A percentile compares a stretch with the other conserved stretches of the same genome.
Evolutionary conservation across 2,797 vertebrate genomes (phyloP).

Genomic region (Alcedo quadribrachys): DNA sequence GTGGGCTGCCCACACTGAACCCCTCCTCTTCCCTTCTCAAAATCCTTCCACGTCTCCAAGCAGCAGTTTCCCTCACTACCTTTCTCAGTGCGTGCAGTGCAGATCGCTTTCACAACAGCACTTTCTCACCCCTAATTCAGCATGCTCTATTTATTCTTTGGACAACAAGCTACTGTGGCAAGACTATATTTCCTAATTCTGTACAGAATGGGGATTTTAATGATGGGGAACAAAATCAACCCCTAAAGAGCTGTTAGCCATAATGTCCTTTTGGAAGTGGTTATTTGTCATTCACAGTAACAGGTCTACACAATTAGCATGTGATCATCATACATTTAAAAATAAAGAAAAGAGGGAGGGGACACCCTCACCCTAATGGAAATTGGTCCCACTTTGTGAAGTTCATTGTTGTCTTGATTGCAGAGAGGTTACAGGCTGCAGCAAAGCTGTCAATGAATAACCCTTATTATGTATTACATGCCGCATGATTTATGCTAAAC

Average conservation of each 20-base stretch:
- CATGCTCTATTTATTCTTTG: conserved; percentile 43
- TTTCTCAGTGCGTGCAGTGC: not conserved
- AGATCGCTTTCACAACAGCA: not conserved
- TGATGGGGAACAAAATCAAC: conserved; percentile 52
- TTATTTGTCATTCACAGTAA: conserved; percentile 65
- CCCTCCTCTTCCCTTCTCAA: not conserved
- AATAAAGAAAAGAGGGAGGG: conserved; percentile 23
- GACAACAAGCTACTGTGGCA: conserved; percentile 23
- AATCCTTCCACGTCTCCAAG: not conserved
- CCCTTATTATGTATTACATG: conserved; percentile 61
- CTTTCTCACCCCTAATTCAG: not conserved
- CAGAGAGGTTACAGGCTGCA: conserved; percentile 45
- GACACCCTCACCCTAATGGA: not conserved
- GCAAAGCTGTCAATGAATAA: conserved; percentile 16
- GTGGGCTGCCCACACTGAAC: not conserved
- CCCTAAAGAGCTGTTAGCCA: conserved; percentile 52
- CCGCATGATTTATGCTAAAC: conserved; percentile 42
- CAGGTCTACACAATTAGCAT: conserved; percentile 58
- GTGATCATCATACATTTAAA: conserved; percentile 40
- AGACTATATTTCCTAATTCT: conserved; percentile 59
- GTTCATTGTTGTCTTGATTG: conserved; percentile 63
- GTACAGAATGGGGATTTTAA: conserved; percentile 53
- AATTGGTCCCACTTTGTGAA: conserved; percentile 34
- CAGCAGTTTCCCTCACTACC: not conserved
- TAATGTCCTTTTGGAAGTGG: conserved; percentile 47